Evolutionary conservation across 2,797 vertebrate species (phyloP).

Genomic region (Ptychadena robeensis): DNA sequence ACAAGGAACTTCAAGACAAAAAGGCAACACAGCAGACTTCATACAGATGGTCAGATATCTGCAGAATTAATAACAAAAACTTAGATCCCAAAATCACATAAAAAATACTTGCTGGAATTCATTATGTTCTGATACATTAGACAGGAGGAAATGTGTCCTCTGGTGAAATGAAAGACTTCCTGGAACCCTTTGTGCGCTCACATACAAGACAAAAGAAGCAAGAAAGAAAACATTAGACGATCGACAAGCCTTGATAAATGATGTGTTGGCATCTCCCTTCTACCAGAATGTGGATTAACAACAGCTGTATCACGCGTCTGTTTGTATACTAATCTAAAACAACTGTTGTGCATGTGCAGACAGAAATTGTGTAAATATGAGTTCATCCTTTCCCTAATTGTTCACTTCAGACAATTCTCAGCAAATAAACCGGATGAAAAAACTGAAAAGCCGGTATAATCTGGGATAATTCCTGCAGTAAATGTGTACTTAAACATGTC

Average conservation of each 20-base stretch:
- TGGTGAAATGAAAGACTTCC: slow-evolving; percentile 78
- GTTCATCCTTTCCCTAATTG: slow-evolving; percentile 59
- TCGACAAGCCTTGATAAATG: slow-evolving; percentile 77
- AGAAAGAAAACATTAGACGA: slow-evolving; percentile 74
- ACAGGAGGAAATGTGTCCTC: slow-evolving; percentile 76
- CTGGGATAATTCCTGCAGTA: neutral
- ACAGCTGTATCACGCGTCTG: slow-evolving; percentile 80
- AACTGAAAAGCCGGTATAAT: neutral
- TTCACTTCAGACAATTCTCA: slow-evolving; percentile 44
- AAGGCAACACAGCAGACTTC: slow-evolving; percentile 54
- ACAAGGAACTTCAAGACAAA: slow-evolving; percentile 60
- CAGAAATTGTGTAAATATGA: slow-evolving; percentile 75
- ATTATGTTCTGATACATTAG: slow-evolving; percentile 72
- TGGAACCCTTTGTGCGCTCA: slow-evolving; percentile 75
- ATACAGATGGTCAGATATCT: slow-evolving; percentile 65
- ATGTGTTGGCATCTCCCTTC: slow-evolving; percentile 79
- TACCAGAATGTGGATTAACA: slow-evolving; percentile 78
- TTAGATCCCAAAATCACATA: slow-evolving; percentile 73
- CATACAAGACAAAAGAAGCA: slow-evolving; percentile 71
- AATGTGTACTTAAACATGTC: too few relatives aligned
- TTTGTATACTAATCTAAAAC: slow-evolving; percentile 81
- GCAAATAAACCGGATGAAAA: slow-evolving; percentile 15
- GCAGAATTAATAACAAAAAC: slow-evolving; percentile 64
- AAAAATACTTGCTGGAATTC: slow-evolving; percentile 74
- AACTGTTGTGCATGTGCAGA: slow-evolving; percentile 73